These are phyloP conservation scores for Cataglyphis livida DNA, from an alignment of 2,888 invertebrate species.

Conservation along the genomic window DNA sequence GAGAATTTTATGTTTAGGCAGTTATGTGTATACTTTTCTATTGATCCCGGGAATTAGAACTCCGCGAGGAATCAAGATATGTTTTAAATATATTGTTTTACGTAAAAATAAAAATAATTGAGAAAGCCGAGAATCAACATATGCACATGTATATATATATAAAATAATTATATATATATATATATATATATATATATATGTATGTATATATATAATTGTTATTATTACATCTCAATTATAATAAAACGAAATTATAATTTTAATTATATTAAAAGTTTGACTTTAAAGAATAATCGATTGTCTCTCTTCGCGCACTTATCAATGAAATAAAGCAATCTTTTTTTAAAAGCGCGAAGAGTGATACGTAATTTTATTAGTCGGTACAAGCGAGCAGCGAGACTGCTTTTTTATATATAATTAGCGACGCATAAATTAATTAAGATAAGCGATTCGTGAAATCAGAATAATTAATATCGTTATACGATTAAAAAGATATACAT, in stretches of 20 bases:
- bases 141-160: neutral
- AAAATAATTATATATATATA: neutral
- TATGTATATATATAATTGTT: slow-evolving; percentile 16
- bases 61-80: neutral
- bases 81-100: neutral
- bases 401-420: neutral
- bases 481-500: neutral
- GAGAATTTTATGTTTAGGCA: slow-evolving; percentile 65
- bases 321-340: neutral
- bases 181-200: neutral
- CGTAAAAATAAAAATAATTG: neutral
- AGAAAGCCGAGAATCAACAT: slow-evolving; percentile 27
- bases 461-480: slow-evolving; percentile 7
- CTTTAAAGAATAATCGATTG: neutral
- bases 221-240: slow-evolving; percentile 36
- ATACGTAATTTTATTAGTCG: slow-evolving; percentile 14
- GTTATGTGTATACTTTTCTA: slow-evolving; percentile 56
- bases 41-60: slow-evolving; percentile 46
- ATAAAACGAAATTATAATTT: slow-evolving; percentile 14
- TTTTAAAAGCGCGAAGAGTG: neutral
- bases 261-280: neutral
- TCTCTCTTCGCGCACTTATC: slow-evolving; percentile 8
- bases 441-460: slow-evolving; percentile 1
- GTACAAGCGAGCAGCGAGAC: slow-evolving; percentile 14
- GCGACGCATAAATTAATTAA: neutral